A percentile compares a stretch with the other conserved stretches of the same genome.
Evolutionary conservation across 2,888 invertebrate genomes (phyloP).

Genomic region (Drosophila putrida): DNA sequence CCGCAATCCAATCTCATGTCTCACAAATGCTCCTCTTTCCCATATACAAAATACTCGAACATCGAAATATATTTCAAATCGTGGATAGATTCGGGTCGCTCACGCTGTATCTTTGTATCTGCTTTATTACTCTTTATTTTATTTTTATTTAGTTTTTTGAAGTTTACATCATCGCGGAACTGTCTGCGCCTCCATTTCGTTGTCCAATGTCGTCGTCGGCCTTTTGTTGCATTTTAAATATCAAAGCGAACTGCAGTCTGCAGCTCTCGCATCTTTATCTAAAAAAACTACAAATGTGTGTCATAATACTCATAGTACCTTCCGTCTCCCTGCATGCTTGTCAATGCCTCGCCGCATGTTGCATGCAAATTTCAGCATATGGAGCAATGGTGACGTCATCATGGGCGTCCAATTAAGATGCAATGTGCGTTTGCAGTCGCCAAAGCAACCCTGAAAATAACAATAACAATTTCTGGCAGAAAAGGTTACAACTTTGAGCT

Average conservation of each 20-base stretch:
- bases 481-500: background rate
- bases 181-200: slow-evolving; percentile 32
- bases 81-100: slow-evolving; percentile 62
- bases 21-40: slow-evolving; percentile 50
- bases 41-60: slow-evolving; percentile 17
- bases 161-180: slow-evolving; percentile 80
- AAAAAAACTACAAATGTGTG: slow-evolving; percentile 68
- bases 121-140: slow-evolving; percentile 19
- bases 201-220: slow-evolving; percentile 37
- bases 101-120: slow-evolving; percentile 44
- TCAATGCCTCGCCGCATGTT: slow-evolving; percentile 24
- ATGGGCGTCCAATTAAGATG: slow-evolving; percentile 61
- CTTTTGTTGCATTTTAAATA: slow-evolving; percentile 74
- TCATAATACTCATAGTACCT: slow-evolving; percentile 62
- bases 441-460: slow-evolving; percentile 43
- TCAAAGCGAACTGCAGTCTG: slow-evolving; percentile 53
- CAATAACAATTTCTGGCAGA: slow-evolving; percentile 7
- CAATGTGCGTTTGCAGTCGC: slow-evolving; percentile 55
- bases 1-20: slow-evolving; percentile 33
- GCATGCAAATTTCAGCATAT: slow-evolving; percentile 70
- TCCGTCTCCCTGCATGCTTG: background rate
- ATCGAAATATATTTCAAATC: slow-evolving; percentile 49
- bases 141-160: slow-evolving; percentile 37
- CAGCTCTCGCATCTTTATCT: slow-evolving; percentile 63
- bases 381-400: slow-evolving; percentile 73